Evolutionary conservation across 1,140 invertebrate genomes (phyloP), one percentile per base, ranked within the genome.

Genomic region (Ruditapes philippinarum): DNA sequence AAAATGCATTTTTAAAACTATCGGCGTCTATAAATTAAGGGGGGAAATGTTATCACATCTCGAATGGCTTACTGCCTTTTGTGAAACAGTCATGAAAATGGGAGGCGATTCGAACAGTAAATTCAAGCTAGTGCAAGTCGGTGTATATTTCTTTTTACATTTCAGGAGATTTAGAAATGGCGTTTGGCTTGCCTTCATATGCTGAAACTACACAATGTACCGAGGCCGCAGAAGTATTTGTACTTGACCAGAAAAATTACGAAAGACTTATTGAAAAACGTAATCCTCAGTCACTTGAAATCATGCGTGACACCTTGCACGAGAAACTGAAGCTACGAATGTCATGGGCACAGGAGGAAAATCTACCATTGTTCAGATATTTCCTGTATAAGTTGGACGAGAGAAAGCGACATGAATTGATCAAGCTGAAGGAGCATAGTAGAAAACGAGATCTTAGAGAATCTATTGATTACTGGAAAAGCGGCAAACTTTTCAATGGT

Each of bases 201-300:
- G 91, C 93, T 49, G 92, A 95, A 85, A 95, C 92, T 1, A 91
- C 92, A 0, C 89, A 93, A 57, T 94, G 94, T 73, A 93, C 93
- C 28, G 91, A 95, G 89, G 90, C 90, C 38, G 93, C 94, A 7
- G 93, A 93, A 80, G 89, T 95, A 0, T 93, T 93, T 70, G 91
- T 94, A 49, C 88, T 95, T 3, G 94, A 93, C 73, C 93, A 94
- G 90, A 90, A 92, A 73, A 95, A 95, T 88, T 95, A 94, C 73
- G 95, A 95, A 82, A 89, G 95, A 25, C 90, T 95, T 36, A 89
- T 95, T 42, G 92, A 93, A 28, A 93, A 94, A 76, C 85, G 93
- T 36, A 94, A 95, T 73, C 92, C 93, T 14, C 88, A 91, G 28
- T 92, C 94, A 3, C 86, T 95, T 2, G 93, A 95, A 40, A 81